Base-by-base conservation (phyloP, 2,888 invertebrate genomes). In the Psococerastis gibbosa region DNA sequence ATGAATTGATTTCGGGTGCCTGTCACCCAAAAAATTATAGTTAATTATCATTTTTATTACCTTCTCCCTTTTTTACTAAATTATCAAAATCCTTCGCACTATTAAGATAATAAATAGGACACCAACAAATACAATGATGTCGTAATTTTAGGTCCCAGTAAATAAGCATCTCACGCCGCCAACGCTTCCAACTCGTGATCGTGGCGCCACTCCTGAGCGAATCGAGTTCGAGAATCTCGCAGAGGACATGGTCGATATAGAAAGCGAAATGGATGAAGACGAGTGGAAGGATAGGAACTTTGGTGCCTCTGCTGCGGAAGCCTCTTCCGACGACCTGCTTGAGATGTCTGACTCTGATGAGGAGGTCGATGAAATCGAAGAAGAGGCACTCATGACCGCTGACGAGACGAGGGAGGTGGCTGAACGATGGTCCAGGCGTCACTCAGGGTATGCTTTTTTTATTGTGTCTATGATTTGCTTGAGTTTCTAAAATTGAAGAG, bases 201-300 rank as follows among this genome's bases (percentile, higher is more conserved):
- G 51, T 18, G 53, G 52, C 11, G 48, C 49, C 33, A 83, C 82
- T 4, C 82, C 82, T 1, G 83, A 84, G 56, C 66, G 83, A 54
- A 76, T 80, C 48, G 82, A 82, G 61, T 82, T 82, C 61, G 76
- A 81, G 55, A 81, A 81, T 61, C 62, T 76, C 11, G 74, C 74
- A 20, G 68, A 68, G 43, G 58, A 57, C 8, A 58, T 60, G 43
- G 54, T 56, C 2, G 72, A 75, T 52, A 67, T 70, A 2, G 66
- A 70, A 18, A 74, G 74, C 60, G 84, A 85, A 61, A 85, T 89
- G 62, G 89, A 89, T 57, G 92, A 94, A 59, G 91, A 92, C 57
- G 91, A 92, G 59, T 91, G 92, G 84, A 91, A 89, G 0, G 88
- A 89, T 53, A 72, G 87, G 51, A 94, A 94, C 66, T 88, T 88